Evolutionary conservation across 2,888 invertebrate genomes (phyloP).

Genomic region (Drosophila tripunctata): DNA sequence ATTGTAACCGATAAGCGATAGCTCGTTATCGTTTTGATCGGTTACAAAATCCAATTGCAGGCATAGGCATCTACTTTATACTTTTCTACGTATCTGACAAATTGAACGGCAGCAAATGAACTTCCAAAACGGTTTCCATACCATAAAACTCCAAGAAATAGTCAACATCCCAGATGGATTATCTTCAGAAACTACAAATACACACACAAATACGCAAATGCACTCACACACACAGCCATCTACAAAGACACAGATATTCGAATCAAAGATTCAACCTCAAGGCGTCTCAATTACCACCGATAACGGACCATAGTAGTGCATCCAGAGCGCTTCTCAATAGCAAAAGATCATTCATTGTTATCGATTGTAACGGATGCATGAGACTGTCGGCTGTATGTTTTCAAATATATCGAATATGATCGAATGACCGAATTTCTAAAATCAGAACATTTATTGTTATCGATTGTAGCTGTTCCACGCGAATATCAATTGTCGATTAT

Average conservation of each 20-base stretch:
- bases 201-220: background rate
- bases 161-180: background rate
- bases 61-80: constrained; percentile 37
- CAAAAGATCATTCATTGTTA: constrained; percentile 38
- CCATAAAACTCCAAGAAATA: constrained; percentile 5
- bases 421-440: too few species aligned
- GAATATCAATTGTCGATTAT: too few species aligned
- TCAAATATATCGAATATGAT: background rate
- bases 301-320: constrained; percentile 64
- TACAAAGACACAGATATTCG: background rate
- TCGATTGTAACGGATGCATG: constrained; percentile 39
- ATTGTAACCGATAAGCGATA: background rate
- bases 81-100: constrained; percentile 52
- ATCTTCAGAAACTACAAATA: constrained; percentile 5
- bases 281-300: constrained; percentile 59
- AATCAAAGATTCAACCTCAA: constrained; percentile 19
- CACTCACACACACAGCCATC: background rate
- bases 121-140: constrained; percentile 64
- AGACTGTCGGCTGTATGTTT: constrained; percentile 5
- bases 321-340: constrained; percentile 27
- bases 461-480: too few species aligned
- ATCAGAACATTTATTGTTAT: too few species aligned
- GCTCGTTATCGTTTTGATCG: background rate
- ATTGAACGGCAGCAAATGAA: constrained; percentile 37
- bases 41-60: background rate